phyloP scores from a whole-genome alignment of 2,797 vertebrate genomes.

The Coregonus sp. region DNA sequence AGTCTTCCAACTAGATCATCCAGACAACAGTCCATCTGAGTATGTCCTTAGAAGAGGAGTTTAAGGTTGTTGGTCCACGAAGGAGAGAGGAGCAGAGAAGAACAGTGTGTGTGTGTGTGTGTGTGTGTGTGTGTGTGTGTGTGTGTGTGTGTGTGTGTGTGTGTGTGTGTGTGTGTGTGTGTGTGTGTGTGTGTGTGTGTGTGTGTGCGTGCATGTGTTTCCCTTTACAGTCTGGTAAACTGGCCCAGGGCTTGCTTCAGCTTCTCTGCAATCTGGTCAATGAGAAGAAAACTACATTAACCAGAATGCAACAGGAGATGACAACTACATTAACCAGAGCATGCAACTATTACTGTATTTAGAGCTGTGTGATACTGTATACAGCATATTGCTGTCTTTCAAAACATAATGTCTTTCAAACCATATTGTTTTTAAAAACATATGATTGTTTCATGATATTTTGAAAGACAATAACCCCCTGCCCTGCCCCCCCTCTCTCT shows the following conservation, averaged over 20 bases:
- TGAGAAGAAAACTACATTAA: background rate
- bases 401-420: too few relatives aligned
- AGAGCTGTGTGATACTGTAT: background rate
- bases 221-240: slow-evolving; percentile 81
- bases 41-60: background rate
- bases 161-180: background rate
- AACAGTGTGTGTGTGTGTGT: background rate
- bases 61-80: background rate
- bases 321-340: background rate
- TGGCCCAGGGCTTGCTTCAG: slow-evolving; percentile 92
- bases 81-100: background rate
- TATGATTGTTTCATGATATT: too few relatives aligned
- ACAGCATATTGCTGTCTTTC: background rate
- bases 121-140: too few relatives aligned
- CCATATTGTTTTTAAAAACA: too few relatives aligned
- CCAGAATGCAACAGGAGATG: background rate
- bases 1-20: background rate
- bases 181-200: background rate
- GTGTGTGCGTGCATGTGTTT: background rate
- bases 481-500: background rate
- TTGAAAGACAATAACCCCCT: too few relatives aligned
- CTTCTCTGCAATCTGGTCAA: slow-evolving; percentile 90
- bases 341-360: too few relatives aligned
- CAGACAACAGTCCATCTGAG: background rate
- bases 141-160: background rate